Evolutionary conservation across 2,888 invertebrate genomes (phyloP).

Genomic region (Lacanobia wlatinum): DNA sequence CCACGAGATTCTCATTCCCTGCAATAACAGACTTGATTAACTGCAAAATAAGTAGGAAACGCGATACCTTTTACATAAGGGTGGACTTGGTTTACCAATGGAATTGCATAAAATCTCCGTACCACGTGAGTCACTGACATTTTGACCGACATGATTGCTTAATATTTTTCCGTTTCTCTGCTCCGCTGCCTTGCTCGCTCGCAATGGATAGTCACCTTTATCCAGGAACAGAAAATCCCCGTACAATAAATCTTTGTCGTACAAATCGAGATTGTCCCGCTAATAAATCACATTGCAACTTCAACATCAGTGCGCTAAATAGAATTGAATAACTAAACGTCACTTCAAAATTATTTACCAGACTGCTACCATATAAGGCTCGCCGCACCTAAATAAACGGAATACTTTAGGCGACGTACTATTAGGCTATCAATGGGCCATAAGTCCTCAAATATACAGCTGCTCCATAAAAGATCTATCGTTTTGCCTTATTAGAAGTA

Average conservation of each 20-base stretch:
- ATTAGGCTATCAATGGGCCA: conserved; percentile 54
- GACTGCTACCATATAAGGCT: conserved; percentile 9
- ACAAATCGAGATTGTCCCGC: conserved; percentile 12
- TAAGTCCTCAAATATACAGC: conserved; percentile 55
- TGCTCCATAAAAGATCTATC: conserved; percentile 58
- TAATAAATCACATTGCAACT: conserved; percentile 26
- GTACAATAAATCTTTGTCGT: conserved; percentile 37
- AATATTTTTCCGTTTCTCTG: too few relatives aligned
- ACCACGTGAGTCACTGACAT: too few relatives aligned
- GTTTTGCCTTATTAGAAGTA: conserved; percentile 66
- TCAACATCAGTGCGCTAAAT: conserved; percentile 14
- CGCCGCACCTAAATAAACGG: conserved; percentile 40
- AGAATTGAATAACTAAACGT: conserved; percentile 24
- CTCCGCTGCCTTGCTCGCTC: too few relatives aligned
- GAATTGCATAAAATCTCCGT: too few relatives aligned
- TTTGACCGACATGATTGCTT: too few relatives aligned
- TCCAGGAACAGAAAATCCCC: conserved; percentile 21
- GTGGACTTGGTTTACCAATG: too few relatives aligned
- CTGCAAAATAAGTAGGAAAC: conserved; percentile 13
- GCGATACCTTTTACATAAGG: conserved; percentile 9
- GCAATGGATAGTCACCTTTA: neutral
- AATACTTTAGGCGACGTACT: conserved; percentile 33
- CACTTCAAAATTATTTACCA: conserved; percentile 16
- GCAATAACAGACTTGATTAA: conserved; percentile 5
- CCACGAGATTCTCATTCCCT: neutral